phyloP scores from a whole-genome alignment of 2,888 invertebrate species.

The Netelia fuscicornis region DNA sequence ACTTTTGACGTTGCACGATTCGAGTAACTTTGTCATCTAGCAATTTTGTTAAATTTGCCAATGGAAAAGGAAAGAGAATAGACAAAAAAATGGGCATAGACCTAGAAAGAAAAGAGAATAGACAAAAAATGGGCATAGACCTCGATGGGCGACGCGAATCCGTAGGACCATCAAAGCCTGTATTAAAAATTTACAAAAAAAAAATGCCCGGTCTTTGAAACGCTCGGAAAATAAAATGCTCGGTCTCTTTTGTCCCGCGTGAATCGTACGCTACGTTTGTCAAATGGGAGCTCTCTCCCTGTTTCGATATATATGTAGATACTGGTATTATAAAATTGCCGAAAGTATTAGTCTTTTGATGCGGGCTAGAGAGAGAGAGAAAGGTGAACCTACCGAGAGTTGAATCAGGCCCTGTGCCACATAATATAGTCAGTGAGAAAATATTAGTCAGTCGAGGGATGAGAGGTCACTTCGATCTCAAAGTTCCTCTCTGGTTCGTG shows the following conservation, averaged over 20 bases:
- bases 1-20: too few species aligned
- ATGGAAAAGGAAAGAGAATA: background rate
- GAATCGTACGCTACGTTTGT: background rate
- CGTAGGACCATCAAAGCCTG: background rate
- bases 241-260: slow-evolving; percentile 28
- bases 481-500: slow-evolving; percentile 35
- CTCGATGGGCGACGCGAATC: slow-evolving; percentile 10
- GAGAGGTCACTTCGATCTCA: slow-evolving; percentile 54
- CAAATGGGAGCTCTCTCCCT: background rate
- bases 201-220: slow-evolving; percentile 31
- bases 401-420: background rate
- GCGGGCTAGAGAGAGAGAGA: slow-evolving; percentile 11
- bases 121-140: slow-evolving; percentile 12
- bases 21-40: too few species aligned
- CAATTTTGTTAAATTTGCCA: background rate
- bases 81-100: slow-evolving; percentile 14
- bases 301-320: background rate
- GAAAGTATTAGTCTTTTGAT: slow-evolving; percentile 48
- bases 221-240: background rate
- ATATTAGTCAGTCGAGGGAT: slow-evolving; percentile 48
- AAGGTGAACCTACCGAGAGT: too few species aligned
- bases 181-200: slow-evolving; percentile 15
- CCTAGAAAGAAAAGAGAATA: slow-evolving; percentile 1
- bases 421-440: slow-evolving; percentile 45
- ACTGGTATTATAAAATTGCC: slow-evolving; percentile 29